Evolutionary conservation across 2,888 invertebrate genomes (phyloP).

Genomic region (Piscicola geometra): DNA sequence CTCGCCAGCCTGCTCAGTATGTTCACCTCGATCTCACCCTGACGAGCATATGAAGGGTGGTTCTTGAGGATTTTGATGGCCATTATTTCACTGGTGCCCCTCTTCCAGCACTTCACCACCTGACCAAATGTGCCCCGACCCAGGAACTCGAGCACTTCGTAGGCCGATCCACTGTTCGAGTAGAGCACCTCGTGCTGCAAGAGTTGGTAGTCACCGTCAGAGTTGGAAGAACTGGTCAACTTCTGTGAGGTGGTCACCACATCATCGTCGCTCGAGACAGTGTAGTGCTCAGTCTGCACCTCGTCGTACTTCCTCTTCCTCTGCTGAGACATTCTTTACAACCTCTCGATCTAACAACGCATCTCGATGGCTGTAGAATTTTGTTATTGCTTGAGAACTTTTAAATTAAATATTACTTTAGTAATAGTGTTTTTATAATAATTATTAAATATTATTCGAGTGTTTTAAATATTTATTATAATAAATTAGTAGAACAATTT

Average conservation of each 20-base stretch:
- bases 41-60: conserved; percentile 98
- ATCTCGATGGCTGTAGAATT: too few relatives aligned
- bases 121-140: conserved; percentile 97
- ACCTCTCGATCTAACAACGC: too few relatives aligned
- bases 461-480: too few relatives aligned
- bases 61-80: conserved; percentile 99
- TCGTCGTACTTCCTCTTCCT: conserved; percentile 31
- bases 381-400: too few relatives aligned
- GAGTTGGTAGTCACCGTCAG: conserved; percentile 93
- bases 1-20: conserved; percentile 57
- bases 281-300: conserved; percentile 34
- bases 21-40: conserved; percentile 96
- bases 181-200: conserved; percentile 92
- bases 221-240: conserved; percentile 45
- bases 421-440: too few relatives aligned
- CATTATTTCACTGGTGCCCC: conserved; percentile 98
- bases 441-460: too few relatives aligned
- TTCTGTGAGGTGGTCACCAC: conserved; percentile 37
- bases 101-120: conserved; percentile 99
- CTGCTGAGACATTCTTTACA: conserved; percentile 26
- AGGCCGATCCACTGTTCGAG: conserved; percentile 79
- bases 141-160: conserved; percentile 94
- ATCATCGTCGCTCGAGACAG: conserved; percentile 37
- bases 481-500: too few relatives aligned
- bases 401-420: too few relatives aligned